Percentiles rank a stretch among this genome's conserved stretches.
Conservation (phyloP, 2,113 vertebrate genomes). For the Lota lota region DNA sequence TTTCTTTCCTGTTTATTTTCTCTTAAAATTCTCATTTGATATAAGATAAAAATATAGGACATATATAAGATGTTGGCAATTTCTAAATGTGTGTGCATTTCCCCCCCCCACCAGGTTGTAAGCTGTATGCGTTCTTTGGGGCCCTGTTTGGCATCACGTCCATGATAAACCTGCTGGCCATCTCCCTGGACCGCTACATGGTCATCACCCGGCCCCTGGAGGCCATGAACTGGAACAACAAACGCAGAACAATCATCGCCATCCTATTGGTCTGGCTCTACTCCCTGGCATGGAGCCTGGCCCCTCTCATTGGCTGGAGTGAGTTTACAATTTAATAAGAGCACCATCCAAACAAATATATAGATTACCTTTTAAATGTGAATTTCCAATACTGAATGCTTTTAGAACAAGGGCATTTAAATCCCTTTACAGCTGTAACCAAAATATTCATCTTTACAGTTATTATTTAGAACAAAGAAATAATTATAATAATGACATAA, state of each 20-base stretch:
- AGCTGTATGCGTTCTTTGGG: conserved; percentile 92
- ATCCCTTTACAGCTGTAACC: too few species aligned
- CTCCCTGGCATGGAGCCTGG: conserved; percentile 90
- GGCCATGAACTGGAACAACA: conserved; percentile 79
- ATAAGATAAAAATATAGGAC: neutral
- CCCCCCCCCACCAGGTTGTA: conserved; percentile 75
- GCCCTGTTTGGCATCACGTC: conserved; percentile 91
- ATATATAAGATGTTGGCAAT: too few species aligned
- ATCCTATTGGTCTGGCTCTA: conserved; percentile 88
- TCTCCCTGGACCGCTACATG: conserved; percentile 89
- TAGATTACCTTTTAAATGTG: neutral
- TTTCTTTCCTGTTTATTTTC: neutral
- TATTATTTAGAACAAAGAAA: too few species aligned
- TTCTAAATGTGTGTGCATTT: too few species aligned
- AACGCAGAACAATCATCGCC: conserved; percentile 76
- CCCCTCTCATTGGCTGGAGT: conserved; percentile 95
- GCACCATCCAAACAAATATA: neutral
- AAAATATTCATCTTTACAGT: too few species aligned
- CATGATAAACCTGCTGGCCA: conserved; percentile 91
- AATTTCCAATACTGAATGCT: neutral
- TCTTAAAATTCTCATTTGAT: neutral
- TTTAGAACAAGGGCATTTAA: too few species aligned
- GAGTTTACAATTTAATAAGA: conserved; percentile 51
- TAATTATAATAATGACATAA: too few species aligned
- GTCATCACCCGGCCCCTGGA: conserved; percentile 89